Percentiles rank a stretch among this genome's conserved stretches.
Evolutionary conservation across 2,888 invertebrate species (phyloP).

Genomic region (Ceratothoa steindachneri): DNA sequence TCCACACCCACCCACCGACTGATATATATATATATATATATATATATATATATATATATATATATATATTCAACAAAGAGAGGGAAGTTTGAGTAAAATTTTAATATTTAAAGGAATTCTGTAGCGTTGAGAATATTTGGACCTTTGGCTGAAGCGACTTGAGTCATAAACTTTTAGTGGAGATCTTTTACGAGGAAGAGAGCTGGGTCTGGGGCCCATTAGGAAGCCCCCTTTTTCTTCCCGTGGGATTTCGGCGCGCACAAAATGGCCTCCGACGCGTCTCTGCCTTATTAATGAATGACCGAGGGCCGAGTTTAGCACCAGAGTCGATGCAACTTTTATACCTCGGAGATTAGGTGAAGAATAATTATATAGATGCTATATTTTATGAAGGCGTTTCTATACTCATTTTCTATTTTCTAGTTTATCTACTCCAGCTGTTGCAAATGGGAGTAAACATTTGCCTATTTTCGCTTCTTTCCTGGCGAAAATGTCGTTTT

Average conservation of each 20-base stretch:
- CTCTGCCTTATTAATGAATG: background rate
- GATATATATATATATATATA: constrained; percentile 18
- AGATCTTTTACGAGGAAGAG: background rate
- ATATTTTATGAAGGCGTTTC: background rate
- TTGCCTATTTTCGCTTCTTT: no score
- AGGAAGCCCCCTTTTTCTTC: background rate
- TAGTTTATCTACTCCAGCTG: no score
- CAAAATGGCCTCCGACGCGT: background rate
- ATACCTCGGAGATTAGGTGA: background rate
- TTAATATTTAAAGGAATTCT: background rate
- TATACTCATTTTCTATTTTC: no score
- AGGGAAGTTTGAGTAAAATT: no score
- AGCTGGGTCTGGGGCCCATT: background rate
- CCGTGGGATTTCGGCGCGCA: background rate
- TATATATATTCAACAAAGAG: constrained; percentile 13
- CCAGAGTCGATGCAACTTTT: background rate
- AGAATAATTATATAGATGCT: background rate
- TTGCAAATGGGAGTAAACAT: no score
- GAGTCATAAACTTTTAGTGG: background rate
- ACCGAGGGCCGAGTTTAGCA: background rate
- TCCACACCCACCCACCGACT: no score
- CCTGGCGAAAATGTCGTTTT: no score
- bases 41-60: constrained; percentile 19
- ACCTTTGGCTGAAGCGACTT: background rate
- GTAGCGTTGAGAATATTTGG: background rate